phyloP scores from a whole-genome alignment of 2,888 invertebrate species.

The Erebia ligea region DNA sequence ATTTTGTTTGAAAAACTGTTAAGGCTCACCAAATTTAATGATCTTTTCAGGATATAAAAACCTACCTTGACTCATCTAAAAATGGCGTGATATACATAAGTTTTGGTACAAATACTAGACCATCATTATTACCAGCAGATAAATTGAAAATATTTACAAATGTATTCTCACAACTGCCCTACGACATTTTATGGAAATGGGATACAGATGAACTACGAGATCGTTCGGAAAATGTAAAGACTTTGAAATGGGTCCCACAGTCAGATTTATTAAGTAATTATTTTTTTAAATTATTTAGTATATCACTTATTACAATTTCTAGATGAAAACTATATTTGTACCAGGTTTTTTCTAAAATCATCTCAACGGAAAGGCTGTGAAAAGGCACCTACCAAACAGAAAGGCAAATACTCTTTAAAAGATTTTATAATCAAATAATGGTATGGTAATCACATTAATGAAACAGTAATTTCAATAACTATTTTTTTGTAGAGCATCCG shows the following conservation, averaged over 20 bases:
- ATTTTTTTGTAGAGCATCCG: constrained; percentile 55
- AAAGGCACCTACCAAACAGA: no score
- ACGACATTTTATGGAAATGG: constrained; percentile 70
- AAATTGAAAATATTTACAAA: constrained; percentile 52
- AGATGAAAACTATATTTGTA: no score
- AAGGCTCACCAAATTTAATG: no score
- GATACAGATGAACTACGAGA: constrained; percentile 39
- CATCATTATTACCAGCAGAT: constrained; percentile 55
- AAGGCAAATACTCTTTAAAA: no score
- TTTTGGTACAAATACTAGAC: constrained; percentile 65
- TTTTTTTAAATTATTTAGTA: neutral
- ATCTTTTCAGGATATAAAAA: constrained; percentile 56
- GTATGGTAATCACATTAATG: no score
- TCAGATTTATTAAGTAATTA: constrained; percentile 54
- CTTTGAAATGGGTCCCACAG: constrained; percentile 66
- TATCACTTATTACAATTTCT: no score
- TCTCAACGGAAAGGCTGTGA: no score
- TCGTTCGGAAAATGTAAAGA: constrained; percentile 58
- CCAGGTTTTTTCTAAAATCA: no score
- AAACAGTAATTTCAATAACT: neutral
- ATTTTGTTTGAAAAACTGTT: no score
- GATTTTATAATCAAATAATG: no score
- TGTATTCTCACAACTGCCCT: constrained; percentile 62
- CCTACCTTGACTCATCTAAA: constrained; percentile 60
- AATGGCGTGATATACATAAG: constrained; percentile 71